phyloP scores from a whole-genome alignment of 1,140 invertebrate species.

The Pogonomyrmex barbatus region DNA sequence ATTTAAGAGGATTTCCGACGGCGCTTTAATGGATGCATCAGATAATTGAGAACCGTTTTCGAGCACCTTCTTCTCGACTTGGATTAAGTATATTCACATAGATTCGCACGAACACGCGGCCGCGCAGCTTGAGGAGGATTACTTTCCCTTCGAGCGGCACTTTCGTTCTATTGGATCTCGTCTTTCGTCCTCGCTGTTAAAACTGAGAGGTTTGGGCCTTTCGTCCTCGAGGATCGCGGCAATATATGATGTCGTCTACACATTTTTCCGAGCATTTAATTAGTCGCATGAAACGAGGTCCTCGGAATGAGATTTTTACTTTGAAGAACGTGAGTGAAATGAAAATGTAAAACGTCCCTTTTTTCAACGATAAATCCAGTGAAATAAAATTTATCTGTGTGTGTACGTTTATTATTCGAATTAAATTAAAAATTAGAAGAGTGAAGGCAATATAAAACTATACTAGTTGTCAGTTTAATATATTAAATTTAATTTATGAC shows the following conservation, averaged over 20 bases:
- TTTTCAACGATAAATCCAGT: too few relatives aligned
- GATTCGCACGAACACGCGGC: constrained; percentile 58
- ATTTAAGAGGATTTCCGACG: constrained; percentile 65
- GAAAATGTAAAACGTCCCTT: neutral
- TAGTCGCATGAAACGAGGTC: neutral
- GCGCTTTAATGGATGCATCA: constrained; percentile 51
- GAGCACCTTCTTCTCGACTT: constrained; percentile 61
- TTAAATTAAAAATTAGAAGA: neutral
- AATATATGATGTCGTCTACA: constrained; percentile 3
- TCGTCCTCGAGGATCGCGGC: neutral
- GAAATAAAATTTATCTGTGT: neutral
- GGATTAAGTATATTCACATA: constrained; percentile 74
- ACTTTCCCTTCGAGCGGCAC: constrained; percentile 6
- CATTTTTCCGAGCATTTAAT: constrained; percentile 17
- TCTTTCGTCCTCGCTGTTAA: neutral
- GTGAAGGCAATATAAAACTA: neutral
- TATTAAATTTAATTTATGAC: too few relatives aligned
- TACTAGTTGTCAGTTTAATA: neutral
- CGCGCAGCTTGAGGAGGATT: constrained; percentile 58
- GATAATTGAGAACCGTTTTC: constrained; percentile 71
- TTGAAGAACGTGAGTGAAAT: neutral
- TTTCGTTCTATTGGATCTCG: neutral
- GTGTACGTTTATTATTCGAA: neutral
- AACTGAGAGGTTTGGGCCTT: neutral
- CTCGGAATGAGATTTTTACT: neutral